Evolutionary conservation across 2,113 vertebrate species (phyloP), one percentile per base, ranked within the genome.

Genomic region (Vulpes ferrilata): DNA sequence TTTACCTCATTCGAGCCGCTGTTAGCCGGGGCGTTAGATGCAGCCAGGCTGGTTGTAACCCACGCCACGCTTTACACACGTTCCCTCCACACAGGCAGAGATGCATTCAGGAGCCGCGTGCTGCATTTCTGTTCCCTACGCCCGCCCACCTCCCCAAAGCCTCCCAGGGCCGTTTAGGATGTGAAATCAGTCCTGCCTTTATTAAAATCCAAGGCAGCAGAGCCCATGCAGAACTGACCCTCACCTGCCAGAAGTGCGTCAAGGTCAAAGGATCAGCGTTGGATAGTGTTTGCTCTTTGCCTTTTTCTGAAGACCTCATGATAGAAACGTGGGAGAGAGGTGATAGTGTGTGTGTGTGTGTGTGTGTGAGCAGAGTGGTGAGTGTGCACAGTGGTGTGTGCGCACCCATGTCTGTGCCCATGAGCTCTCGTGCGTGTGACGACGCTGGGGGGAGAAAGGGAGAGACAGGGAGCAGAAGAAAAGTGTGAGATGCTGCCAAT

Each of bases 1-100:
- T 23, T n/a, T 0, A 16, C 2, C 55, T 57, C 55, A 0, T 4
- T 1, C 0, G 4, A 23, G 53, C 59, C 0, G 0, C 59, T 16
- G 43, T 13, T 17, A 5, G 2, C 16, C 1, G 7, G 38, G 6
- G 2, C 4, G 22, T 35, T 69, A 16, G 1, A 19, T 2, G 17
- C 20, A 6, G 23, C 48, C 74, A 30, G 4, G 11, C 11, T 12
- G 11, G 2, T 30, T 67, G 38, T 30, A 4, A 25, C 32, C 0
- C 0, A 19, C 12, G 2, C n/a, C 23, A 27, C 0, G 0, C 30
- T 74, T 16, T 10, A n/a, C n/a, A 2, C 35, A 3, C 1, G 2
- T 23, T 43, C 59, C 43, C 20, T 51, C 20, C 30, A 1, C 9
- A 23, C 23, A 20, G 62, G 53, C 53, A 43, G 25, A 32, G 16